Evolutionary conservation across 2,888 invertebrate species (phyloP).

Genomic region (Busseola fusca): DNA sequence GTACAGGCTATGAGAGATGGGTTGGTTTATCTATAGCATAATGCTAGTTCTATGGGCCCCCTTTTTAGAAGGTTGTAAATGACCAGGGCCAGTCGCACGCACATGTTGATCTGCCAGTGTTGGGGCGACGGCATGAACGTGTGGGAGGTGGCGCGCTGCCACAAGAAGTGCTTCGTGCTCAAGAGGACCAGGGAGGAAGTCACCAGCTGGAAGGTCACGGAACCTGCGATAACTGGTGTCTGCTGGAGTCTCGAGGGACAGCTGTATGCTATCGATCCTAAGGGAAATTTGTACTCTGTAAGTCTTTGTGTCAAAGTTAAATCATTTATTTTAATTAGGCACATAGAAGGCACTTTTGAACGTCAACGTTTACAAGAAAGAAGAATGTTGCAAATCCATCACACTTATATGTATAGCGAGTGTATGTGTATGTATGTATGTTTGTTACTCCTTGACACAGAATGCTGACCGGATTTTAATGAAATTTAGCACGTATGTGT

Average conservation of each 20-base stretch:
- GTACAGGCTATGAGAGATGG: too few relatives aligned
- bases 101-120: constrained; percentile 81
- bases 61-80: not conserved
- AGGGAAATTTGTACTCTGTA: constrained; percentile 78
- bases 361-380: not conserved
- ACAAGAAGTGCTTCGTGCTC: constrained; percentile 78
- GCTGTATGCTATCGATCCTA: constrained; percentile 79
- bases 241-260: constrained; percentile 83
- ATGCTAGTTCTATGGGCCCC: too few relatives aligned
- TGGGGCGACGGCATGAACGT: constrained; percentile 82
- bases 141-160: constrained; percentile 86
- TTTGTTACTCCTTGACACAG: too few relatives aligned
- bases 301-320: constrained; percentile 60
- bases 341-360: not conserved
- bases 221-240: constrained; percentile 72
- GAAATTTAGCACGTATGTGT: too few relatives aligned
- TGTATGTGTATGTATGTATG: too few relatives aligned
- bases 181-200: constrained; percentile 74
- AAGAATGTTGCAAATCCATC: too few relatives aligned
- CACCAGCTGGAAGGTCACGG: constrained; percentile 74
- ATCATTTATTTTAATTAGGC: not conserved
- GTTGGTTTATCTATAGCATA: too few relatives aligned
- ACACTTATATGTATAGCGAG: too few relatives aligned
- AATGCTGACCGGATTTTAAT: too few relatives aligned
- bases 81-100: constrained; percentile 78